These are phyloP conservation scores for Lycodopsis pacificus DNA, from an alignment of 2,797 vertebrate species.

Conservation along the genomic window DNA sequence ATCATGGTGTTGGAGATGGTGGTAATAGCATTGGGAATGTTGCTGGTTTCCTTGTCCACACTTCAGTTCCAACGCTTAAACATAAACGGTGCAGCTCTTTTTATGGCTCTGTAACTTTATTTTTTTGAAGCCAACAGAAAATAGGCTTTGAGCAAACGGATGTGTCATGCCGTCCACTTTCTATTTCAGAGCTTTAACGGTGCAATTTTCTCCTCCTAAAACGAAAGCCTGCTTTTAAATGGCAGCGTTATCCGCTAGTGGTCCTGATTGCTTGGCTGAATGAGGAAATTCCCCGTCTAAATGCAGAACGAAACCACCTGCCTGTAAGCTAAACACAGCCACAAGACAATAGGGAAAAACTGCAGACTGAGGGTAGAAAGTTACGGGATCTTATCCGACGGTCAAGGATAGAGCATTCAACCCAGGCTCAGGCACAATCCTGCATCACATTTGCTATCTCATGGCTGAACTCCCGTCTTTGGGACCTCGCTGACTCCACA, in stretches of 20 bases:
- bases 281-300: conserved; percentile 45
- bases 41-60: conserved; percentile 22
- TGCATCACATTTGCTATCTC: conserved; percentile 47
- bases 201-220: conserved; percentile 69
- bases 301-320: conserved; percentile 61
- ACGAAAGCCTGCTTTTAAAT: conserved; percentile 64
- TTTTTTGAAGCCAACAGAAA: conserved; percentile 33
- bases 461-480: conserved; percentile 61
- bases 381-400: conserved; percentile 1
- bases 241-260: conserved; percentile 25
- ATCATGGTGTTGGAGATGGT: conserved; percentile 12
- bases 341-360: conserved; percentile 30
- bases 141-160: conserved; percentile 41
- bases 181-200: conserved; percentile 59
- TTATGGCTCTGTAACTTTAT: conserved; percentile 8
- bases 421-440: conserved; percentile 25
- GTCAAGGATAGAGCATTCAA: conserved; percentile 37
- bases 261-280: conserved; percentile 26
- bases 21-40: conserved; percentile 21
- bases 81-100: conserved; percentile 25
- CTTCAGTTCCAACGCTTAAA: conserved; percentile 16
- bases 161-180: conserved; percentile 57
- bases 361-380: background rate
- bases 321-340: conserved; percentile 24
- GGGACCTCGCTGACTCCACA: conserved; percentile 46